Conservation (phyloP, 1,140 invertebrate species). For the Calliopsis andreniformis region DNA sequence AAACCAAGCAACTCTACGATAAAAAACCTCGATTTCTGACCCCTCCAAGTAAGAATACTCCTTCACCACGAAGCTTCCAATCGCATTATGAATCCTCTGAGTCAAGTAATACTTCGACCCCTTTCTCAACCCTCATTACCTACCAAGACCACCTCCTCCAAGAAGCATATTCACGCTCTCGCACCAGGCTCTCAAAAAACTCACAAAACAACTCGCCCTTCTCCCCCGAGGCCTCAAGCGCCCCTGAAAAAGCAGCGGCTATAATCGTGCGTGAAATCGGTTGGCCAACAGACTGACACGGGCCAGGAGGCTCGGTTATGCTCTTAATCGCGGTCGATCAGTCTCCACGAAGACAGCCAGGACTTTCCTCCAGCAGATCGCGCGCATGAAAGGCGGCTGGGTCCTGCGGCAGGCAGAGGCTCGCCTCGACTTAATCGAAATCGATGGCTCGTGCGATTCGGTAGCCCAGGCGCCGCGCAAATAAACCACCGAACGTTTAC, state of each 20-base stretch:
- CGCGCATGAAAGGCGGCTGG: slow-evolving; percentile 4
- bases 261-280: slow-evolving; percentile 56
- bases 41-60: too few species aligned
- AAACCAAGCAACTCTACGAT: too few species aligned
- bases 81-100: too few species aligned
- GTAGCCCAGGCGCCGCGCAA: slow-evolving; percentile 49
- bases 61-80: too few species aligned
- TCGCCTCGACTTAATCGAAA: slow-evolving; percentile 58
- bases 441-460: slow-evolving; percentile 65
- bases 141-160: too few species aligned
- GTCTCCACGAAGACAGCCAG: neutral
- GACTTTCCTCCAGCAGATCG: neutral
- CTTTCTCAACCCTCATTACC: too few species aligned
- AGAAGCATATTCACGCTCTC: too few species aligned
- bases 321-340: slow-evolving; percentile 31
- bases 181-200: too few species aligned
- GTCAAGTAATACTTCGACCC: too few species aligned
- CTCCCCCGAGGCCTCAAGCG: too few species aligned
- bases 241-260: neutral
- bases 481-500: slow-evolving; percentile 67
- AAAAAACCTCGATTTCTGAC: too few species aligned
- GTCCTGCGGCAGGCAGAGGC: slow-evolving; percentile 4
- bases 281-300: slow-evolving; percentile 25
- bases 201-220: too few species aligned
- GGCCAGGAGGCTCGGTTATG: slow-evolving; percentile 8